These are phyloP conservation scores for Larimichthys crocea DNA, from an alignment of 2,113 vertebrate genomes.

Conservation along the genomic window DNA sequence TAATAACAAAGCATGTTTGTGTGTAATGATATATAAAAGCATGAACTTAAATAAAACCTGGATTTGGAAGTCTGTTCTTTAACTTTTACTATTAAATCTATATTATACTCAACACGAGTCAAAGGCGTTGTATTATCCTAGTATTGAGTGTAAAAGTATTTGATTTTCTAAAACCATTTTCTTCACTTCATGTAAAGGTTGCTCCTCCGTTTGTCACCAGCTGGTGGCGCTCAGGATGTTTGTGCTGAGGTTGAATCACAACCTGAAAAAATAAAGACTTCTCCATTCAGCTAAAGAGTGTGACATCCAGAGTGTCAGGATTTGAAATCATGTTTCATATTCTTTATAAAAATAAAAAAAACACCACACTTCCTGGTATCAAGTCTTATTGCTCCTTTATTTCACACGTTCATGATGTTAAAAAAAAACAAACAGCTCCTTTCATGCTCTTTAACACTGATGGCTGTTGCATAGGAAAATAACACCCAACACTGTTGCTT, in stretches of 20 bases:
- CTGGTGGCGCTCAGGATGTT: slow-evolving; percentile 35
- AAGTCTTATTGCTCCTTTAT: slow-evolving; percentile 47
- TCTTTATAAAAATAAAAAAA: neutral
- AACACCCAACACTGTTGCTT: neutral
- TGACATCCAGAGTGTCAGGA: too few species aligned
- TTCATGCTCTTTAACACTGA: slow-evolving; percentile 6
- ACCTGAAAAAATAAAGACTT: neutral
- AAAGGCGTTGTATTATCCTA: neutral
- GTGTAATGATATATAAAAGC: neutral
- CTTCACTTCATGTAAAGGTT: neutral
- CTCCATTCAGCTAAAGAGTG: neutral
- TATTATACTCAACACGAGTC: neutral
- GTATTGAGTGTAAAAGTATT: too few species aligned
- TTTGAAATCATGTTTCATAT: neutral
- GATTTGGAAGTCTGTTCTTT: slow-evolving; percentile 2
- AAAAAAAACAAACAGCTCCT: slow-evolving; percentile 12
- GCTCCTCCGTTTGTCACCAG: slow-evolving; percentile 23
- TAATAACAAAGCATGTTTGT: slow-evolving; percentile 2
- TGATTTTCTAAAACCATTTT: neutral
- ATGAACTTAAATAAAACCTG: neutral
- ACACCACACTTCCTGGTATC: neutral
- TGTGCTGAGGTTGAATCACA: neutral
- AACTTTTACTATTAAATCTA: neutral
- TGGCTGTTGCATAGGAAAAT: slow-evolving; percentile 31
- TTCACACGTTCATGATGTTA: slow-evolving; percentile 16